Evolutionary conservation across 2,797 vertebrate genomes (phyloP).

Genomic region (Peromyscus eremicus): DNA sequence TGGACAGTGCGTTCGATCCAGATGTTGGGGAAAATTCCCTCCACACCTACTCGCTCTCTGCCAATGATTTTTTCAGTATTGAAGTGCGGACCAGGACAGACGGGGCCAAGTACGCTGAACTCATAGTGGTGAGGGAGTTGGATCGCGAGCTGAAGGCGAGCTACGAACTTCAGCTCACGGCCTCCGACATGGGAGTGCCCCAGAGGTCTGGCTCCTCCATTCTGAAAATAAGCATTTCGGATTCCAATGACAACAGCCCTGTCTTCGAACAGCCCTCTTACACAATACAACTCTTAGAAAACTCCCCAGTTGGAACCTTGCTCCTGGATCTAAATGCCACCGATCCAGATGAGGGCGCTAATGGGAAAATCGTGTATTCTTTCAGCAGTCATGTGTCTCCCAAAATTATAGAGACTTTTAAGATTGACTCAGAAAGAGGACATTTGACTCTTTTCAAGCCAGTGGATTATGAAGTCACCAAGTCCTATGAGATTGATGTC

Average conservation of each 20-base stretch:
- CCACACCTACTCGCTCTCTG: constrained; percentile 94
- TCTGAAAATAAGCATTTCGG: constrained; percentile 96
- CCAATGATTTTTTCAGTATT: constrained; percentile 95
- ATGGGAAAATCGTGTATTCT: constrained; percentile 96
- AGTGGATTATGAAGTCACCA: constrained; percentile 95
- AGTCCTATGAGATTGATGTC: constrained; percentile 96
- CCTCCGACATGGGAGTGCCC: constrained; percentile 95
- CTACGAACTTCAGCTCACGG: constrained; percentile 96
- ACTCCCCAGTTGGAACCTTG: constrained; percentile 93
- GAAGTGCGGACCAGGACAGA: constrained; percentile 96
- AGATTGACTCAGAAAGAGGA: constrained; percentile 95
- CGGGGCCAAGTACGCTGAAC: constrained; percentile 96
- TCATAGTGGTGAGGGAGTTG: constrained; percentile 95
- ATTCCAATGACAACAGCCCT: constrained; percentile 99
- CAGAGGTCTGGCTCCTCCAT: constrained; percentile 95
- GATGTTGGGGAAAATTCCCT: constrained; percentile 97
- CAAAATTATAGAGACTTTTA: constrained; percentile 96
- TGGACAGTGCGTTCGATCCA: constrained; percentile 96
- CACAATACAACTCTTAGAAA: constrained; percentile 93
- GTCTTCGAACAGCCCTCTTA: constrained; percentile 94
- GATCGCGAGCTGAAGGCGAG: constrained; percentile 94
- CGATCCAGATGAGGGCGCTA: constrained; percentile 97
- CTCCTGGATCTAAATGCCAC: constrained; percentile 98
- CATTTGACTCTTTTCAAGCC: constrained; percentile 95
- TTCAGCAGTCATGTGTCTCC: constrained; percentile 97